phyloP scores from a whole-genome alignment of 2,888 invertebrate genomes.

The Thysanoteuthis rhombus region DNA sequence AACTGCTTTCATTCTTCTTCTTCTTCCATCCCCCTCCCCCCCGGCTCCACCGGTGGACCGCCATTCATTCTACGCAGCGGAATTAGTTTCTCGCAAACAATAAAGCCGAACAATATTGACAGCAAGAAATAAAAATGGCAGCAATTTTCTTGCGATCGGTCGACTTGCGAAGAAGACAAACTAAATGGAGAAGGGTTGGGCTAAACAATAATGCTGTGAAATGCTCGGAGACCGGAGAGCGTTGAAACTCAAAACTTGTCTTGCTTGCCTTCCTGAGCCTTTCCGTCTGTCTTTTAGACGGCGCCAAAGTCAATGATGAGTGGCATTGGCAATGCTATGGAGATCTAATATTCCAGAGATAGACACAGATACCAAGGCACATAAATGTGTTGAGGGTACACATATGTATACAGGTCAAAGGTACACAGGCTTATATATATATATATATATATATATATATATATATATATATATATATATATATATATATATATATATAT shows the following conservation, averaged over 20 bases:
- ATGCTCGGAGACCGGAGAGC: neutral
- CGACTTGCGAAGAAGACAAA: neutral
- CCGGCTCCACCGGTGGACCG: neutral
- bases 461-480: too few species aligned
- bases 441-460: neutral
- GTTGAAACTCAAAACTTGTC: neutral
- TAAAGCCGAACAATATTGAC: neutral
- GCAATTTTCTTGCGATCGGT: constrained; percentile 12
- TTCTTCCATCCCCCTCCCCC: neutral
- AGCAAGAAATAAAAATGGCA: constrained; percentile 12
- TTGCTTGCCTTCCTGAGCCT: neutral
- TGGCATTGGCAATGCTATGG: neutral
- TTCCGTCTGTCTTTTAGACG: neutral
- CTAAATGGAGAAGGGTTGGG: neutral
- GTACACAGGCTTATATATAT: neutral
- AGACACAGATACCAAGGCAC: neutral
- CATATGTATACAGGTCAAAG: neutral
- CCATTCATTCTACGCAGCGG: neutral
- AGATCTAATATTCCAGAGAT: neutral
- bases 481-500: too few species aligned
- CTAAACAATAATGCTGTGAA: neutral
- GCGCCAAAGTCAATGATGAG: neutral
- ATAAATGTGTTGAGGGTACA: neutral
- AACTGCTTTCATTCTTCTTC: neutral
- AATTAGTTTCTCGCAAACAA: neutral